Conservation (phyloP, 2,888 invertebrate species). For the Eurois occulta region DNA sequence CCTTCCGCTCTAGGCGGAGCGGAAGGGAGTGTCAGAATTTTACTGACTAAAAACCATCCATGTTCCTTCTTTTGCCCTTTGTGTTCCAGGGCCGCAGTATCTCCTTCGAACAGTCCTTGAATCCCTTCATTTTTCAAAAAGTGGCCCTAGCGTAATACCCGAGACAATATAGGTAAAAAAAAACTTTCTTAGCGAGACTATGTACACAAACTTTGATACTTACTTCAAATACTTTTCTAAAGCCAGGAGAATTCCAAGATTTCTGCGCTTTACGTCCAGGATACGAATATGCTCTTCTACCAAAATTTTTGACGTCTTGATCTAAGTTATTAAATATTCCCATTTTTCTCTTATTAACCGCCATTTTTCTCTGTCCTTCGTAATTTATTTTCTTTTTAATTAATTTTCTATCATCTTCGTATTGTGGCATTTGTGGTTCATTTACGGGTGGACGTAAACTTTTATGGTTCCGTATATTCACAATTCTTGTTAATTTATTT, state of each 20-base stretch:
- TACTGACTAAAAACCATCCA: too few species aligned
- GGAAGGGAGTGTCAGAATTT: too few species aligned
- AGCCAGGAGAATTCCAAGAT: not conserved
- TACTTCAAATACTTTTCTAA: conserved; percentile 42
- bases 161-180: not conserved
- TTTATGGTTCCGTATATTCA: not conserved
- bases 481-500: not conserved
- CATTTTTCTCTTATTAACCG: not conserved
- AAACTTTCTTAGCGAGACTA: not conserved
- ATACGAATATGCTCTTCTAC: not conserved
- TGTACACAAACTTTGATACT: too few species aligned
- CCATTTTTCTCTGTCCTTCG: not conserved
- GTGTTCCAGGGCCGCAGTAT: too few species aligned
- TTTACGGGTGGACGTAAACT: not conserved
- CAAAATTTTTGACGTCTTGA: conserved; percentile 6
- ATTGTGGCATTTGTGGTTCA: not conserved
- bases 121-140: too few species aligned
- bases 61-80: too few species aligned
- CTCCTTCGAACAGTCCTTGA: too few species aligned
- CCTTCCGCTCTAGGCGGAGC: too few species aligned
- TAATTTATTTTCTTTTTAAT: not conserved
- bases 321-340: not conserved
- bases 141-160: not conserved
- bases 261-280: not conserved
- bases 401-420: not conserved